Evolutionary conservation across 1,140 invertebrate genomes (phyloP), one percentile per base, ranked within the genome.

Genomic region (Metopolophium dirhodum): DNA sequence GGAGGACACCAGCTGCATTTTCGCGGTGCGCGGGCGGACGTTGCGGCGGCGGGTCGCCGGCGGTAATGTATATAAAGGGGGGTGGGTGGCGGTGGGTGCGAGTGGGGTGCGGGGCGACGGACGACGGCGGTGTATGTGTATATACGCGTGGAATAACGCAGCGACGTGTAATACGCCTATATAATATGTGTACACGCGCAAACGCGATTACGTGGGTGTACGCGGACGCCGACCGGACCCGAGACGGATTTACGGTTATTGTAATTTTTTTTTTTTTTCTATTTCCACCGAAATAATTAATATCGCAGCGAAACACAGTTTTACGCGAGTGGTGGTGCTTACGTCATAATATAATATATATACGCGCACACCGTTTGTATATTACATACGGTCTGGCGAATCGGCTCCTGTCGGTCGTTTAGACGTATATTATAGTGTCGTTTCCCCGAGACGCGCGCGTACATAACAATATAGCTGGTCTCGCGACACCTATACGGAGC

Each of bases 1-100:
- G 35, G n/a, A 22, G 47, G 49, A 54, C 87, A 54, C 49, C 87
- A 89, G 87, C 87, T 89, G 87, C 49, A 89, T 89, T 89, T 54
- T 89, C 51, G 4, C 87, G n/a, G 20, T 23, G 35, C 20, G 30
- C 49, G 47, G 23, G 14, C 1, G 49, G 49, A 54, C 49, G 47
- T 11, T 11, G 41, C 41, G 41, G 41, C 83, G 49, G 49, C n/a
- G 22, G 8, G 8, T 11, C 41, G 41, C 37, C 41, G 61, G 61
- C 9, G 30, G 35, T 83, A 83, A 37, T 83, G 77, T 37, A 37
- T 37, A 37, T 7, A n/a, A 61, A 11, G 30, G 61, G 30, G 30
- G 61, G 30, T 68, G 11, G 61, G 61, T 35, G 61, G 3, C 0
- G 9, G 51, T 23, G n/a, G 30, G 61, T 61, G 11, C 3, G 61